phyloP scores from a whole-genome alignment of 2,113 vertebrate species.

The Origma solitaria region DNA sequence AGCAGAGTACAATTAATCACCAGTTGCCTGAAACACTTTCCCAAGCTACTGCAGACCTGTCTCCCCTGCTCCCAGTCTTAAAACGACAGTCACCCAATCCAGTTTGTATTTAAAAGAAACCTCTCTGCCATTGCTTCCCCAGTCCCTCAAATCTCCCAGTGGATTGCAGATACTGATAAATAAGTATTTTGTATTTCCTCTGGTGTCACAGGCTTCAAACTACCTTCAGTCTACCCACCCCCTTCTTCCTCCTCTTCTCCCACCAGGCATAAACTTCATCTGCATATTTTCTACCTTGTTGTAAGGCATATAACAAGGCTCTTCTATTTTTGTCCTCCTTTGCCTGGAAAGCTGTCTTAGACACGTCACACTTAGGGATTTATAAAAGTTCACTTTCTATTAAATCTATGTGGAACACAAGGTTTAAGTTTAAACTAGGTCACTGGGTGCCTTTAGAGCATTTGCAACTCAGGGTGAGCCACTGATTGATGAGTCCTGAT shows the following conservation, averaged over 20 bases:
- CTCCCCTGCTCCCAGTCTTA: not conserved
- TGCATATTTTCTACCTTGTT: slow-evolving; percentile 26
- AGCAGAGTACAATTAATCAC: slow-evolving; percentile 62
- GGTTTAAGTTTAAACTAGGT: slow-evolving; percentile 15
- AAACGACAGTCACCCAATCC: not conserved
- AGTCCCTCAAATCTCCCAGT: not conserved
- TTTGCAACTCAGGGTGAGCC: not conserved
- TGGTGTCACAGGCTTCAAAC: not conserved
- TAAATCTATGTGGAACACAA: not conserved
- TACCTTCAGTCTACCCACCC: not conserved
- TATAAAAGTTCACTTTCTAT: not conserved
- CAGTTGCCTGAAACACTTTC: slow-evolving; percentile 4
- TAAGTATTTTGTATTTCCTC: not conserved
- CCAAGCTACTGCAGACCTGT: not conserved
- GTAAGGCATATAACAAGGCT: not conserved
- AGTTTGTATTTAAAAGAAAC: not conserved
- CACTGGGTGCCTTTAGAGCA: slow-evolving; percentile 16
- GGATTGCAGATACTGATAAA: not conserved
- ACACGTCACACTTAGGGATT: not conserved
- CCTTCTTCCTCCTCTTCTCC: not conserved
- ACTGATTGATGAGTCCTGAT: not conserved
- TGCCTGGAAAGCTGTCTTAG: not conserved
- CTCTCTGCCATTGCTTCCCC: not conserved
- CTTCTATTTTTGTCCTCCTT: slow-evolving; percentile 20
- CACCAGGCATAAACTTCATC: not conserved